A percentile compares a stretch with the other conserved stretches of the same genome.
These are phyloP conservation scores for Xestia c-nigrum DNA, from an alignment of 2,888 invertebrate genomes.

Conservation along the genomic window DNA sequence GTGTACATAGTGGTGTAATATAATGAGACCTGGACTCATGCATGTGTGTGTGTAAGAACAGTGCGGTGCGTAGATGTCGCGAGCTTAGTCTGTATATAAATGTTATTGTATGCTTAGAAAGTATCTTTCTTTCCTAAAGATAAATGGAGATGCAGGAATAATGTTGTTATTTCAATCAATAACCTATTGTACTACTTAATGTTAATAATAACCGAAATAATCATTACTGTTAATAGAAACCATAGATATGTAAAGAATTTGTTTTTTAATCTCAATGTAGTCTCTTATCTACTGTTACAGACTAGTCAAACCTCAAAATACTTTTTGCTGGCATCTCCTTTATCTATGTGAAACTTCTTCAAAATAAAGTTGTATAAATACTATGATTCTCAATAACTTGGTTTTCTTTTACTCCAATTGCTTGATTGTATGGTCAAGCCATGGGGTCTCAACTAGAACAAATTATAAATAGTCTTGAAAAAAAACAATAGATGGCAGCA, in stretches of 20 bases:
- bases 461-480: too few species aligned
- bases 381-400: conserved; percentile 71
- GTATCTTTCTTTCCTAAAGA: conserved; percentile 76
- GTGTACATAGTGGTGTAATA: conserved; percentile 75
- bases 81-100: conserved; percentile 87
- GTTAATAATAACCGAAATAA: conserved; percentile 44
- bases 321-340: conserved; percentile 68
- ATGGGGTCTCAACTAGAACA: too few species aligned
- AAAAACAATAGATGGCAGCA: too few species aligned
- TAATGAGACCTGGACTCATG: conserved; percentile 69
- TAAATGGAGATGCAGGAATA: conserved; percentile 69
- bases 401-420: conserved; percentile 57
- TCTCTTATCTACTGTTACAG: conserved; percentile 43
- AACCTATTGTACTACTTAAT: conserved; percentile 39
- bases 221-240: conserved; percentile 47
- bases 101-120: conserved; percentile 83
- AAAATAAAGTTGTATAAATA: conserved; percentile 80
- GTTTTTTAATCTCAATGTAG: conserved; percentile 50
- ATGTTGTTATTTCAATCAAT: conserved; percentile 36
- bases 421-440: not conserved
- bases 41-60: conserved; percentile 74
- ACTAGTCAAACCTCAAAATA: conserved; percentile 55
- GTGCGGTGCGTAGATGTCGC: conserved; percentile 78
- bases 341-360: conserved; percentile 73
- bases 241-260: conserved; percentile 44